Evolutionary conservation across 2,888 invertebrate species (phyloP).

Genomic region (Rhogogaster chlorosoma): DNA sequence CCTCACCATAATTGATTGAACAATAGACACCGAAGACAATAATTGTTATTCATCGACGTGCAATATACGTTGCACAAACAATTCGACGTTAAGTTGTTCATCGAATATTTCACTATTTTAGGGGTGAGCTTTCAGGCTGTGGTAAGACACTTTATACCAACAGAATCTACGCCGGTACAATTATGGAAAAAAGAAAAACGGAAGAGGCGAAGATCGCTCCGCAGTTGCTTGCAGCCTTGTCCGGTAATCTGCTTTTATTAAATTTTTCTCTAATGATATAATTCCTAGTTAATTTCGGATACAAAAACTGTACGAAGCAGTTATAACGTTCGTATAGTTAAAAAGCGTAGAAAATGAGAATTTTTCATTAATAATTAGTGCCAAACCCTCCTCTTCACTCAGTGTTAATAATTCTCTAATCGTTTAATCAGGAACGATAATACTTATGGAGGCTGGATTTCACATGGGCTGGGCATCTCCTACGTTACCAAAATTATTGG

Average conservation of each 20-base stretch:
- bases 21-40: not conserved
- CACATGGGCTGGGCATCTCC: constrained; percentile 54
- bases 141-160: not conserved
- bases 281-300: too few species aligned
- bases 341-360: not conserved
- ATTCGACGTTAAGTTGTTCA: not conserved
- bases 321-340: not conserved
- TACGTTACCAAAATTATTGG: constrained; percentile 39
- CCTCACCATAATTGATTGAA: not conserved
- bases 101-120: not conserved
- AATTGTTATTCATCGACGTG: not conserved
- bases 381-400: not conserved
- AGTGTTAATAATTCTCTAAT: not conserved
- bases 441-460: constrained; percentile 53
- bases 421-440: not conserved
- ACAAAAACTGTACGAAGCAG: too few species aligned
- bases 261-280: not conserved
- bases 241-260: not conserved
- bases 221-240: constrained; percentile 24
- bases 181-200: not conserved
- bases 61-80: too few species aligned
- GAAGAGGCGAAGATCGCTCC: not conserved
- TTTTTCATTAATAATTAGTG: not conserved
- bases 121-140: not conserved
- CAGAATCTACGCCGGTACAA: not conserved